phyloP scores from a whole-genome alignment of 2,113 vertebrate species.

The Verasper variegatus region DNA sequence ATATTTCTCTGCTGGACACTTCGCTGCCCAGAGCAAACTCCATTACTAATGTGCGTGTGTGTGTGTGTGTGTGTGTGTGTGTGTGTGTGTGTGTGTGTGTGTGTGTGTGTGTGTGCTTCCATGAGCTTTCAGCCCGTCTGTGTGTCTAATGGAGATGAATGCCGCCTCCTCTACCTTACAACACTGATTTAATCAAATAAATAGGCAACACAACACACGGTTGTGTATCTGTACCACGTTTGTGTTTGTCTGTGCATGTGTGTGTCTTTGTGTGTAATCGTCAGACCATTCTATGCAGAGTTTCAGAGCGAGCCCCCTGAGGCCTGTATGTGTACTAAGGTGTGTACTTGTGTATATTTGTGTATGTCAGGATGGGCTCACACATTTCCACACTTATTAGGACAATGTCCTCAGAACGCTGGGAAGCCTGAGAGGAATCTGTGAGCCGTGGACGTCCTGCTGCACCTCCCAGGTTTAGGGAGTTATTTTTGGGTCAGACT shows the following conservation, averaged over 20 bases:
- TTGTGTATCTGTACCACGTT: conserved; percentile 3
- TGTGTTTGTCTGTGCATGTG: neutral
- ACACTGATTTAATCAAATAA: conserved; percentile 72
- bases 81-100: conserved; percentile 8
- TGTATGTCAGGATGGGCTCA: neutral
- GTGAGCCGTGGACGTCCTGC: neutral
- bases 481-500: conserved; percentile 34
- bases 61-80: conserved; percentile 15
- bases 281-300: conserved; percentile 17
- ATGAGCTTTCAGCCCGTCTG: conserved; percentile 33
- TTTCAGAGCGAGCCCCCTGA: conserved; percentile 14
- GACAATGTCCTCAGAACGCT: conserved; percentile 12
- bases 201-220: conserved; percentile 50
- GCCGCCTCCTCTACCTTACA: conserved; percentile 50
- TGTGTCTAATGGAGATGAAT: conserved; percentile 61
- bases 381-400: neutral
- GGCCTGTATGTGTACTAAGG: conserved; percentile 19
- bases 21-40: conserved; percentile 27
- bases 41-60: conserved; percentile 5
- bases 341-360: conserved; percentile 8
- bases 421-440: neutral
- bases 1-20: conserved; percentile 35
- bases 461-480: neutral
- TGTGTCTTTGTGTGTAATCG: conserved; percentile 21
- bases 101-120: conserved; percentile 7